These are phyloP conservation scores for Oryzias curvinotus DNA, from an alignment of 2,113 vertebrate species.

Conservation along the genomic window DNA sequence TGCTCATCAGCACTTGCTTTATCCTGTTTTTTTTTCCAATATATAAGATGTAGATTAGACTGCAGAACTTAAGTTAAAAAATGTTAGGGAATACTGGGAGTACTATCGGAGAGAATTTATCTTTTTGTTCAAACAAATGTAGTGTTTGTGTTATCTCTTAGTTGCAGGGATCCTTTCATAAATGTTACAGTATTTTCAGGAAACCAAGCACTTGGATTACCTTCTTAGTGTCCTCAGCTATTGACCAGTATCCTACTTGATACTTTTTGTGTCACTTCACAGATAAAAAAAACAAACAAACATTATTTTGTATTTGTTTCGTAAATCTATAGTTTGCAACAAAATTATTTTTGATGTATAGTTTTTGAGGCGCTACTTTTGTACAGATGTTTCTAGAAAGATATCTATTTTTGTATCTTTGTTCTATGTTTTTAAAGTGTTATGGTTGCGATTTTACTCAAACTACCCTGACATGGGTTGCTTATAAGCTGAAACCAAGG, in stretches of 20 bases:
- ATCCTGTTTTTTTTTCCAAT: background rate
- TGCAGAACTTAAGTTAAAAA: constrained; percentile 8
- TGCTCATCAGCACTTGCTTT: constrained; percentile 28
- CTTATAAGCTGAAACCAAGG: constrained; percentile 7
- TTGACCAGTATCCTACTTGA: constrained; percentile 3
- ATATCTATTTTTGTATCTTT: constrained; percentile 56
- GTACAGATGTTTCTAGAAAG: constrained; percentile 43
- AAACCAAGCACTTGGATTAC: constrained; percentile 33
- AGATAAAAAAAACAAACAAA: too few relatives aligned
- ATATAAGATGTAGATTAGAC: background rate
- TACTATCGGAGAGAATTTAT: background rate
- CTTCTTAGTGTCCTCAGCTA: background rate
- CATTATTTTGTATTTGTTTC: background rate
- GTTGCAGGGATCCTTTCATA: constrained; percentile 1
- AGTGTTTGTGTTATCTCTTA: constrained; percentile 7
- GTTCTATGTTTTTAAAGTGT: constrained; percentile 9
- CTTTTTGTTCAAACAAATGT: constrained; percentile 11
- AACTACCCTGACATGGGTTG: background rate
- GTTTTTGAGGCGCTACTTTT: constrained; percentile 29
- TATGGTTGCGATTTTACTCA: constrained; percentile 36
- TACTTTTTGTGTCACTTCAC: background rate
- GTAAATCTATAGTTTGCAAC: constrained; percentile 9
- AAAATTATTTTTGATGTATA: constrained; percentile 23
- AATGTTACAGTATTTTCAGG: constrained; percentile 7
- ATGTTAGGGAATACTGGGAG: constrained; percentile 3